These are phyloP conservation scores for Callimorpha dominula DNA, from an alignment of 2,888 invertebrate genomes.

Conservation along the genomic window DNA sequence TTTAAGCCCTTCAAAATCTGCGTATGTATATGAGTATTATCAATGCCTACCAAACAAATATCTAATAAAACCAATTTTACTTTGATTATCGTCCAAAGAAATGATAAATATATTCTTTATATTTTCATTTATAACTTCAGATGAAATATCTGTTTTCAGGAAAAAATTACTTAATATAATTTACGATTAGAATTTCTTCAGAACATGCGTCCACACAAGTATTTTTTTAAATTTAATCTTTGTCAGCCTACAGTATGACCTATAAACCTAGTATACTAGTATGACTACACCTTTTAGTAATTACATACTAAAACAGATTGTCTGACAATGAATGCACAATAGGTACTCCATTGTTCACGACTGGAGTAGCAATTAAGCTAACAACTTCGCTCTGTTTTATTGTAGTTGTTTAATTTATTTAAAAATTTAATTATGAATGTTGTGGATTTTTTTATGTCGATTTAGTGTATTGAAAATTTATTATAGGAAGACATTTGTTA, in stretches of 20 bases:
- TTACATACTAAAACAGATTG: slow-evolving; percentile 5
- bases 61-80: too few species aligned
- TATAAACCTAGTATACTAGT: too few species aligned
- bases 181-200: neutral
- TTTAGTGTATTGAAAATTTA: too few species aligned
- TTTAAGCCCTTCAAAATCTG: neutral
- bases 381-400: neutral
- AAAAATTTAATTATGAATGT: neutral
- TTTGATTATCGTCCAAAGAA: too few species aligned
- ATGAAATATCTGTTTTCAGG: too few species aligned
- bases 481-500: too few species aligned
- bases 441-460: too few species aligned
- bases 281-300: neutral
- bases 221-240: neutral
- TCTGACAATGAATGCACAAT: slow-evolving; percentile 6
- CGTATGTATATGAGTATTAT: neutral
- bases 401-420: neutral
- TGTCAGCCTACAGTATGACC: neutral
- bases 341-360: slow-evolving; percentile 1
- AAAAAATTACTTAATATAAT: too few species aligned
- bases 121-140: too few species aligned
- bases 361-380: neutral
- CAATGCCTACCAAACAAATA: too few species aligned
- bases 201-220: neutral
- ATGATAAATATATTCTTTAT: too few species aligned